Conservation (phyloP, 2,888 invertebrate species). For the Orthosia gracilis region DNA sequence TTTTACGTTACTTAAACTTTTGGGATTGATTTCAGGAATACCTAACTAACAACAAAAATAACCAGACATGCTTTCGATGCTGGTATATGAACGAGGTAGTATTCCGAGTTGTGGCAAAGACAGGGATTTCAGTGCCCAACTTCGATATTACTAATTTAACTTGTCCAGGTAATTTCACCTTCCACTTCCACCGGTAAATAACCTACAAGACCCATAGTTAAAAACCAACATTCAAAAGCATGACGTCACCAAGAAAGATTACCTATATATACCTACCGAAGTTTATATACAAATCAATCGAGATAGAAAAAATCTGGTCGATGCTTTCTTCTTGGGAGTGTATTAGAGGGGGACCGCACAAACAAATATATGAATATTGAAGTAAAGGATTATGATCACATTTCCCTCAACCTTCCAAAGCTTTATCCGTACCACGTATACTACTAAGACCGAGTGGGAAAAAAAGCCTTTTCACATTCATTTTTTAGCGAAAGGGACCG, state of each 20-base stretch:
- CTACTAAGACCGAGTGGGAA: conserved; percentile 73
- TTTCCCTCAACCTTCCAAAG: conserved; percentile 82
- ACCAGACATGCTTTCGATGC: too few species aligned
- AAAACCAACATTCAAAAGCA: not conserved
- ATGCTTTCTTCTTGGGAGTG: conserved; percentile 65
- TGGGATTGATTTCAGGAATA: too few species aligned
- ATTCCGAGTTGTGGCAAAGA: too few species aligned
- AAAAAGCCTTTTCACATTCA: conserved; percentile 77
- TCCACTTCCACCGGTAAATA: not conserved
- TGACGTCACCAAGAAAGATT: conserved; percentile 3
- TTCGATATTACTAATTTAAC: not conserved
- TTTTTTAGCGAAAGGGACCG: conserved; percentile 80
- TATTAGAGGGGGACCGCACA: conserved; percentile 72
- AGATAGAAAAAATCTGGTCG: conserved; percentile 61
- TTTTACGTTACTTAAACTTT: too few species aligned
- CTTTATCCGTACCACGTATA: conserved; percentile 78
- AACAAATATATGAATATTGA: conserved; percentile 86
- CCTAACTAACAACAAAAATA: too few species aligned
- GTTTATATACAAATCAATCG: conserved; percentile 50
- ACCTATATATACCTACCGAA: not conserved
- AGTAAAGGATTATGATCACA: conserved; percentile 85
- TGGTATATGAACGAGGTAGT: too few species aligned
- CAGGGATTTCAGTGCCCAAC: not conserved
- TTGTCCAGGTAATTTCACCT: not conserved
- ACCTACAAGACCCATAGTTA: not conserved